phyloP scores from a whole-genome alignment of 2,113 vertebrate genomes.

The Gopherus flavomarginatus region DNA sequence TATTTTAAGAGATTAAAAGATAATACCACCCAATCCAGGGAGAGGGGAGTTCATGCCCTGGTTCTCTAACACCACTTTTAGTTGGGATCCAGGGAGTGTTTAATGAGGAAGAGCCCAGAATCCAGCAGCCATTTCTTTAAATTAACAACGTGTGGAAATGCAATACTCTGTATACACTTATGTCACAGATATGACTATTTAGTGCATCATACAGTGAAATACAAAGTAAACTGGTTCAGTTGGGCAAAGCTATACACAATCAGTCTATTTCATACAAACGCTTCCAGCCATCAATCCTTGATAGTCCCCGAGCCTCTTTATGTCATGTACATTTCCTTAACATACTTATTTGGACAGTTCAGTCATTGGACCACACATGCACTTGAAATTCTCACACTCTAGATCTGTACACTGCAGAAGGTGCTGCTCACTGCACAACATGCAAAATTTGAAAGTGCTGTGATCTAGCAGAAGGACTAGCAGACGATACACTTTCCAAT shows the following conservation, averaged over 20 bases:
- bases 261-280: background rate
- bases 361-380: background rate
- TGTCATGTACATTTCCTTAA: background rate
- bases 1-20: background rate
- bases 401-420: background rate
- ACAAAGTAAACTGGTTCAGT: background rate
- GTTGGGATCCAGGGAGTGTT: background rate
- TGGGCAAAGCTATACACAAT: background rate
- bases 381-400: background rate
- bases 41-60: background rate
- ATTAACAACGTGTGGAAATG: background rate
- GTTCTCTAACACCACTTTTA: background rate
- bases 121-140: background rate
- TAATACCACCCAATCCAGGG: background rate
- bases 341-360: background rate
- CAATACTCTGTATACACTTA: background rate
- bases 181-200: background rate
- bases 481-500: background rate
- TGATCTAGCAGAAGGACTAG: background rate
- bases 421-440: background rate
- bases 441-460: fast-evolving
- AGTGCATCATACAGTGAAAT: background rate
- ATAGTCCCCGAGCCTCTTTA: background rate
- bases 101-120: background rate
- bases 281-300: background rate